Base-by-base conservation (phyloP, 2,797 vertebrate species). In the Enteromius viviparus region DNA sequence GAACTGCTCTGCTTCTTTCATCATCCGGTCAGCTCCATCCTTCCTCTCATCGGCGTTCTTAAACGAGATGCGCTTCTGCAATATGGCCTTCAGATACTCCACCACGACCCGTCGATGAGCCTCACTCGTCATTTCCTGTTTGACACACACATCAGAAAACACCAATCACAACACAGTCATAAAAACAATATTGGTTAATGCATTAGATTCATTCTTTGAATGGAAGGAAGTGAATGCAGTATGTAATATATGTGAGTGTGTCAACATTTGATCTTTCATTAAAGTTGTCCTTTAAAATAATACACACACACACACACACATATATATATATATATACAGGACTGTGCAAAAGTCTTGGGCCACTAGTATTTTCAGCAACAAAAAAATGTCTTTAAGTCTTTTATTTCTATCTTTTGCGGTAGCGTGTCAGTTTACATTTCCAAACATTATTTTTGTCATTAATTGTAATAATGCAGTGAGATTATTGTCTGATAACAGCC, bases 1-100 rank as follows among this genome's bases (percentile, higher is more conserved):
- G 90, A 99, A 97, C 91, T 99, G 97, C 6, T 97, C 95, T 0
- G 97, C 96, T 89, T 99, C 98, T 83, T 95, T 96, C 80, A 96
- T 97, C 97, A 99, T 99, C 91, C 94, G 93, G 83, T 99, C 98
- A 0, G 97, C 98, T 2, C 98, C 98, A 19, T 99, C 97, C 88
- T 94, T 96, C 89, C 98, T 94, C 91, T 99, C 98, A 3, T 99
- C 98, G 0, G 96, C 95, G 0, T 94, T 96, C 84, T 94, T 96
- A 89, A 99, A 99, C 49, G 96, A 95, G 85, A 99, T 97, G 34
- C 97, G 96, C 89, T 97, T 99, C 88, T 97, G 95, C 96, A 99
- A 96, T 85, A 99, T 93, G 0, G 98, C 97, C 87, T 96, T 96
- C 53, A 99, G 95, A 91, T 99, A 99, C 85, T 99, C 98, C 53